Base-by-base conservation (phyloP, 1,140 invertebrate species). In the Leptinotarsa lineolata region DNA sequence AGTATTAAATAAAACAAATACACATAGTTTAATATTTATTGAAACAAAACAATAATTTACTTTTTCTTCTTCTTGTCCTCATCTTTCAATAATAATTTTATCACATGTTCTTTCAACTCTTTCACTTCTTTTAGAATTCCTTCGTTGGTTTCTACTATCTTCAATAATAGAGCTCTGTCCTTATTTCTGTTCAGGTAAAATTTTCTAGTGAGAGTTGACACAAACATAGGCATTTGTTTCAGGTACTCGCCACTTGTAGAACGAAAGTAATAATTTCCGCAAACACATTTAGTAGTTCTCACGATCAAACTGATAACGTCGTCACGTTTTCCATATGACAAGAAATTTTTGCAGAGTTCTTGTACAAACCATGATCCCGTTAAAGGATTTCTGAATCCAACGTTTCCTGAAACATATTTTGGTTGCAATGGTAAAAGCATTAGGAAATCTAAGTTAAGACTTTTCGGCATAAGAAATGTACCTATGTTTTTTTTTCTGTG, bases 311-410 rank as follows among this genome's bases (percentile, higher is more conserved):
- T 77, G 45, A 81, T 59, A 1, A 83, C 73, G 48, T 84, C 82
- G 30, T 84, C 81, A 58, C 81, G 74, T 74, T 80, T 74, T 3
- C 83, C 83, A 68, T 82, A 83, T 16, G 77, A 70, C 8, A 64
- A 30, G 45, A 84, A 76, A 68, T 81, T 82, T 66, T 77, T 81
- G 60, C 83, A 84, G 12, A 84, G 48, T 74, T 84, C 83, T 68
- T 83, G 82, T 63, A 84, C 82, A 46, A 83, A 79, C 83, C 83
- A 84, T 20, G 78, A 75, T 0, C 83, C 83, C 0, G 74, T 74
- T 0, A 63, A 13, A 1, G 44, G 30, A 60, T 79, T 44, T 64
- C 83, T 72, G 61, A 70, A 82, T 0, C 80, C 77, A 16, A 64
- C 22, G 45, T 77, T 79, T 59, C 76, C 79, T 81, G 58, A 48